A percentile compares a stretch with the other conserved stretches of the same genome.
Evolutionary conservation across 2,888 invertebrate species (phyloP).

Genomic region (Arge pagana): DNA sequence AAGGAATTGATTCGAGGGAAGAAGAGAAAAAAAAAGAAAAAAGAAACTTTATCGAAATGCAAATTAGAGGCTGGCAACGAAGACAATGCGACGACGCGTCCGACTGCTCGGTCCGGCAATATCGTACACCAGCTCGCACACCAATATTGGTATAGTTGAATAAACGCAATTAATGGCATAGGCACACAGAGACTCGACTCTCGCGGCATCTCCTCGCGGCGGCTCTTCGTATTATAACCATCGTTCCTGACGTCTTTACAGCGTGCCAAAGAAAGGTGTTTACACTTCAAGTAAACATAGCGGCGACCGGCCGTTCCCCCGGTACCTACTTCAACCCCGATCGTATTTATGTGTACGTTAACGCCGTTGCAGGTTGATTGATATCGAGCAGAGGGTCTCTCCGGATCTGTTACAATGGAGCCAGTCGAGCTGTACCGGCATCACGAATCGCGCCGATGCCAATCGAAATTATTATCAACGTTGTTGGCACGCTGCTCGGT

Average conservation of each 20-base stretch:
- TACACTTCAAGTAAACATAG: constrained; percentile 14
- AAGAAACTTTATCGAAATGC: too few relatives aligned
- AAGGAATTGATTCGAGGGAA: too few relatives aligned
- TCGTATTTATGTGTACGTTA: constrained; percentile 12
- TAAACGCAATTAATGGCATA: constrained; percentile 43
- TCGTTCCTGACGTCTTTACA: constrained; percentile 5
- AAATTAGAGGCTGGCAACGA: too few relatives aligned
- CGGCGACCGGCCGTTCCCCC: not conserved
- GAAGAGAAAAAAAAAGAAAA: too few relatives aligned
- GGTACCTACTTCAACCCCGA: constrained; percentile 7
- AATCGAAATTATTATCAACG: constrained; percentile 9
- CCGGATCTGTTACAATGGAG: constrained; percentile 13
- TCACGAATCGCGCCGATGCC: not conserved
- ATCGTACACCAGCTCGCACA: too few relatives aligned
- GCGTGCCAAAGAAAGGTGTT: not conserved
- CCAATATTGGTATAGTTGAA: constrained; percentile 44
- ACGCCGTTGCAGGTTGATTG: constrained; percentile 7
- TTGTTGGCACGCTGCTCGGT: constrained; percentile 17
- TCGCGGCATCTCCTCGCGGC: constrained; percentile 5
- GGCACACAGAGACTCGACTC: constrained; percentile 7
- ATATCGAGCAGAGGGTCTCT: constrained; percentile 9
- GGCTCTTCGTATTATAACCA: constrained; percentile 18
- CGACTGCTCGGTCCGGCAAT: constrained; percentile 26
- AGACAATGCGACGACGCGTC: constrained; percentile 23
- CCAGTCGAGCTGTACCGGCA: constrained; percentile 7